Percentiles rank a stretch among this genome's conserved stretches.
Evolutionary conservation across 2,888 invertebrate species (phyloP).

Genomic region (Macrophya alboannulata): DNA sequence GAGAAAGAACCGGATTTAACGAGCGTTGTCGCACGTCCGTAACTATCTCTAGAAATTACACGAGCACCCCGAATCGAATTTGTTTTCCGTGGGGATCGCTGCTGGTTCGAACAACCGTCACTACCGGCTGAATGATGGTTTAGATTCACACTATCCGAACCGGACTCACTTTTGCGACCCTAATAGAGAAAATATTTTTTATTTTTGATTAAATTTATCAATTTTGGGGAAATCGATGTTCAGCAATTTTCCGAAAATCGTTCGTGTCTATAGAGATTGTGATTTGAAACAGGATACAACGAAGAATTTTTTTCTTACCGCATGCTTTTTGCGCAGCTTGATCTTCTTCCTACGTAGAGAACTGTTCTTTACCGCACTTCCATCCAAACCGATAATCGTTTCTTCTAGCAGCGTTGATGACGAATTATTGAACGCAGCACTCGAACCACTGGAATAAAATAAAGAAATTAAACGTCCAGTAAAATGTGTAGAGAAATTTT

Average conservation of each 20-base stretch:
- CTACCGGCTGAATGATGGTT: slow-evolving; percentile 75
- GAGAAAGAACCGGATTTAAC: slow-evolving; percentile 90
- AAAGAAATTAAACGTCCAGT: neutral
- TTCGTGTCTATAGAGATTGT: neutral
- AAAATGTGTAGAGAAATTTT: neutral
- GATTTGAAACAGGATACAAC: neutral
- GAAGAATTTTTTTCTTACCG: slow-evolving; percentile 71
- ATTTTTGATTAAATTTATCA: slow-evolving; percentile 34
- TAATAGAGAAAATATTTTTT: slow-evolving; percentile 63
- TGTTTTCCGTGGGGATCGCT: slow-evolving; percentile 64
- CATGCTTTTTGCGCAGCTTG: slow-evolving; percentile 79
- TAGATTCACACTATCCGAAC: slow-evolving; percentile 81
- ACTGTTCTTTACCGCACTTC: slow-evolving; percentile 77
- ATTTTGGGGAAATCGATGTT: neutral
- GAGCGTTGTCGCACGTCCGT: slow-evolving; percentile 79
- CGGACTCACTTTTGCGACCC: slow-evolving; percentile 83
- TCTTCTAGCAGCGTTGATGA: slow-evolving; percentile 83
- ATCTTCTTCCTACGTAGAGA: slow-evolving; percentile 80
- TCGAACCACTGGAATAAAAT: slow-evolving; percentile 70
- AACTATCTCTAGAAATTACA: slow-evolving; percentile 69
- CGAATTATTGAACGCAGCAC: slow-evolving; percentile 78
- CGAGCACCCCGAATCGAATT: slow-evolving; percentile 62
- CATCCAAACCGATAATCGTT: slow-evolving; percentile 75
- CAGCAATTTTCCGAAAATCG: neutral
- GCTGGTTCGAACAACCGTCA: slow-evolving; percentile 78